These are phyloP conservation scores for Hycleus phaleratus DNA, from an alignment of 1,140 invertebrate genomes.

Conservation along the genomic window DNA sequence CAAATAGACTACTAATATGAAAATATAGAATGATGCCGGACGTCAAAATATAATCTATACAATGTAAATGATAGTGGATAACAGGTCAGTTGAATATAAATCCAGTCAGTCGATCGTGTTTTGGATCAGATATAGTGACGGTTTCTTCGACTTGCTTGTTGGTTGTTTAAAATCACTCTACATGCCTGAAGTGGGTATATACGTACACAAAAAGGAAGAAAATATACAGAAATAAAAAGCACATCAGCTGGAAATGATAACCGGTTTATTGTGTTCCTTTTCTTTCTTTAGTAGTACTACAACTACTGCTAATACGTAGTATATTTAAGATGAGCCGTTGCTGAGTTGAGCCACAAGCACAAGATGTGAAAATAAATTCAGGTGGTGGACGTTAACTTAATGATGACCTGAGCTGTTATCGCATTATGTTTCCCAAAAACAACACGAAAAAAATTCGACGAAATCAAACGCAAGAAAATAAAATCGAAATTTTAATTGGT, in stretches of 20 bases:
- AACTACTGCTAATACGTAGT: constrained; percentile 38
- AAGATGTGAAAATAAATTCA: constrained; percentile 13
- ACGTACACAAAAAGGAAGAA: constrained; percentile 28
- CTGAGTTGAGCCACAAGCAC: constrained; percentile 5
- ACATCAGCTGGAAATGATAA: constrained; percentile 40
- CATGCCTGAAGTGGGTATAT: constrained; percentile 32
- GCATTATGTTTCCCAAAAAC: too few relatives aligned
- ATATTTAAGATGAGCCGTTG: constrained; percentile 6
- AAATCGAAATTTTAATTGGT: too few relatives aligned
- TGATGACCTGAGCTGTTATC: constrained; percentile 1
- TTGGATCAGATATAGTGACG: constrained; percentile 9
- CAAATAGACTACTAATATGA: not conserved
- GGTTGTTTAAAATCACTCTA: constrained; percentile 30
- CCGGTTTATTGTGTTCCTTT: constrained; percentile 37
- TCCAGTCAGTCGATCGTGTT: constrained; percentile 25
- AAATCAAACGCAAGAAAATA: too few relatives aligned
- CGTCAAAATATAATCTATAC: constrained; percentile 22
- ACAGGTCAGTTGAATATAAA: constrained; percentile 26
- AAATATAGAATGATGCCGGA: constrained; percentile 3
- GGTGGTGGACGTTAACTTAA: constrained; percentile 11
- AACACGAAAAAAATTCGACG: too few relatives aligned
- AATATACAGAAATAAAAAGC: constrained; percentile 38
- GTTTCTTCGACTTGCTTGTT: constrained; percentile 17
- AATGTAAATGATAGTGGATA: constrained; percentile 32
- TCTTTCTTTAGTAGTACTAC: constrained; percentile 36